phyloP scores from a whole-genome alignment of 1,140 invertebrate genomes.

The Procambarus clarkii region DNA sequence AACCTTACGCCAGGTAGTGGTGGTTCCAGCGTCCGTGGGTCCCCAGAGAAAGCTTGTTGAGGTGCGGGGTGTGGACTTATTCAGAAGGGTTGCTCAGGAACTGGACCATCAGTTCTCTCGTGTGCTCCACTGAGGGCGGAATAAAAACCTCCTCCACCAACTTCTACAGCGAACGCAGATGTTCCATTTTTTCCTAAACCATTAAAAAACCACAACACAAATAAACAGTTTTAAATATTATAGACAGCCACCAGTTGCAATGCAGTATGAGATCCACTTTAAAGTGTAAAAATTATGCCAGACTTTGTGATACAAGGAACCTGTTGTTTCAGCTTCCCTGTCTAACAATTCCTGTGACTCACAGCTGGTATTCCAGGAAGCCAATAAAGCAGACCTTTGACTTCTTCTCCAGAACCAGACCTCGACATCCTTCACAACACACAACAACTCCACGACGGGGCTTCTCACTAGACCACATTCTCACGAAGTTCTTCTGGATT shows the following conservation, averaged over 20 bases:
- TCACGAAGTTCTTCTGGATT: conserved; percentile 27
- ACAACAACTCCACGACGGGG: conserved; percentile 12
- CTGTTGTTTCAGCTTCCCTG: background rate
- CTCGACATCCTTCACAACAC: conserved; percentile 9
- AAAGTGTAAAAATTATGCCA: background rate
- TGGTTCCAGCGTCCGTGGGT: conserved; percentile 12
- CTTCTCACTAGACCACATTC: conserved; percentile 32
- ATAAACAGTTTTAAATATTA: conserved; percentile 14
- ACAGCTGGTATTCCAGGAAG: conserved; percentile 20
- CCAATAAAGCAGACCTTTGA: conserved; percentile 23
- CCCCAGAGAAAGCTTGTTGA: conserved; percentile 24
- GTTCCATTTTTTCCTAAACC: conserved; percentile 14
- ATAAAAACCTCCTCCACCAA: conserved; percentile 49
- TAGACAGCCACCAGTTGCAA: conserved; percentile 26
- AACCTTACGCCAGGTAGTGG: conserved; percentile 40
- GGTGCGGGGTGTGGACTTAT: conserved; percentile 54
- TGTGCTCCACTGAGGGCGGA: conserved; percentile 27
- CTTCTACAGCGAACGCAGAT: conserved; percentile 57
- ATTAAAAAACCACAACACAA: background rate
- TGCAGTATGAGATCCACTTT: background rate
- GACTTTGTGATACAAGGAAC: conserved; percentile 5
- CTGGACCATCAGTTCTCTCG: conserved; percentile 42
- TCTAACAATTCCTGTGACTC: conserved; percentile 8
- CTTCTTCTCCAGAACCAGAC: conserved; percentile 43
- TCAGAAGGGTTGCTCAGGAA: conserved; percentile 46